A percentile compares a stretch with the other conserved stretches of the same genome.
Conservation (phyloP, 2,113 vertebrate genomes). For the Athene noctua region DNA sequence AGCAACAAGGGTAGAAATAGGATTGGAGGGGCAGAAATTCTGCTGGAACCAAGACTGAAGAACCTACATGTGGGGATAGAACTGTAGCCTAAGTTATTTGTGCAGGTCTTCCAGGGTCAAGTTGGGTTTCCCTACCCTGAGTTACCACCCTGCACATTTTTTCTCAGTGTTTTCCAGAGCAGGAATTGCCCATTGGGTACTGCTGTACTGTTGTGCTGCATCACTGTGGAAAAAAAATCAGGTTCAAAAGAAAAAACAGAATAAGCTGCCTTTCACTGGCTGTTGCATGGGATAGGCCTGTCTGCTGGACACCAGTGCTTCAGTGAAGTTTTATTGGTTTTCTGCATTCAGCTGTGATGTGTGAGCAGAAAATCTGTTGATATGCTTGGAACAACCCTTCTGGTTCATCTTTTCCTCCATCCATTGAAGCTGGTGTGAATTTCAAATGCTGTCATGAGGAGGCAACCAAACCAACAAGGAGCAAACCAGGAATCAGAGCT, state of each 20-base stretch:
- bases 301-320: neutral
- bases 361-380: neutral
- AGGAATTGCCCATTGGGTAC: neutral
- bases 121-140: neutral
- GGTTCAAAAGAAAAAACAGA: neutral
- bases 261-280: neutral
- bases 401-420: neutral
- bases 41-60: neutral
- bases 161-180: neutral
- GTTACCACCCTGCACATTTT: neutral
- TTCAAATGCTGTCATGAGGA: neutral
- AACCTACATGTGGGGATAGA: fast-evolving
- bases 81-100: neutral
- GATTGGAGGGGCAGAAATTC: fast-evolving
- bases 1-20: neutral
- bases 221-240: neutral
- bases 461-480: neutral
- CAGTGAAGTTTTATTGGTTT: neutral
- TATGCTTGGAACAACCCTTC: neutral
- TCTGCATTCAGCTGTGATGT: neutral
- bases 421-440: neutral
- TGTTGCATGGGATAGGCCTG: fast-evolving
- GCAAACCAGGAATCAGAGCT: neutral
- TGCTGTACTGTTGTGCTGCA: neutral
- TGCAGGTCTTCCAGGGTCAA: neutral